phyloP scores from a whole-genome alignment of 2,797 vertebrate genomes.

The Macroramphosus scolopax region DNA sequence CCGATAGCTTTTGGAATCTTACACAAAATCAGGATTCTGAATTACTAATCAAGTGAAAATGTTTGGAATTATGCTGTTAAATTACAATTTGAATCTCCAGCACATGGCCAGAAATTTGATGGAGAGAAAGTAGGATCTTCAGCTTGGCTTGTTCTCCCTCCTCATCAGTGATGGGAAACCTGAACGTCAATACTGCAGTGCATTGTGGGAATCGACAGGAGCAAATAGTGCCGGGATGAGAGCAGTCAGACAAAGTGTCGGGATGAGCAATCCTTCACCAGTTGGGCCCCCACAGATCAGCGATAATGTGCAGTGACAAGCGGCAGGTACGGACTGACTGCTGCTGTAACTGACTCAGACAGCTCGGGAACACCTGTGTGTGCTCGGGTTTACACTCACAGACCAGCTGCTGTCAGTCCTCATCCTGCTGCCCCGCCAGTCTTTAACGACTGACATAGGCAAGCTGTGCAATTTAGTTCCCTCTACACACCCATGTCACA shows the following conservation, averaged over 20 bases:
- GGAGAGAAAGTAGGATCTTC: too few species aligned
- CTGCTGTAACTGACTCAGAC: slow-evolving; percentile 54
- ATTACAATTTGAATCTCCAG: too few species aligned
- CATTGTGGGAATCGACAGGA: slow-evolving; percentile 17
- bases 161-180: slow-evolving; percentile 19
- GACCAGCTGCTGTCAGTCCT: slow-evolving; percentile 49
- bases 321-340: slow-evolving; percentile 52
- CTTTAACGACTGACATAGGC: slow-evolving; percentile 44
- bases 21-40: too few species aligned
- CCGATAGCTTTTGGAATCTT: too few species aligned
- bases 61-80: too few species aligned
- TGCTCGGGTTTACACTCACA: slow-evolving; percentile 37
- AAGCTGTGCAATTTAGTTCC: too few species aligned
- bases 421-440: slow-evolving; percentile 14
- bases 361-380: slow-evolving; percentile 55
- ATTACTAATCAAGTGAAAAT: too few species aligned
- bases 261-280: slow-evolving; percentile 30
- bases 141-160: too few species aligned
- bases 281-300: slow-evolving; percentile 44
- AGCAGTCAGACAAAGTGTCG: slow-evolving; percentile 44
- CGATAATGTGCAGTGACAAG: slow-evolving; percentile 58
- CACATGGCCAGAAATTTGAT: too few species aligned
- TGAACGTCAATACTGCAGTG: slow-evolving; percentile 9
- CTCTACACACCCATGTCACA: too few species aligned
- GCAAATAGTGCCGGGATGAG: slow-evolving; percentile 29